Evolutionary conservation across 2,888 invertebrate species (phyloP), one percentile per base, ranked within the genome.

Genomic region (Endotricha flammealis): DNA sequence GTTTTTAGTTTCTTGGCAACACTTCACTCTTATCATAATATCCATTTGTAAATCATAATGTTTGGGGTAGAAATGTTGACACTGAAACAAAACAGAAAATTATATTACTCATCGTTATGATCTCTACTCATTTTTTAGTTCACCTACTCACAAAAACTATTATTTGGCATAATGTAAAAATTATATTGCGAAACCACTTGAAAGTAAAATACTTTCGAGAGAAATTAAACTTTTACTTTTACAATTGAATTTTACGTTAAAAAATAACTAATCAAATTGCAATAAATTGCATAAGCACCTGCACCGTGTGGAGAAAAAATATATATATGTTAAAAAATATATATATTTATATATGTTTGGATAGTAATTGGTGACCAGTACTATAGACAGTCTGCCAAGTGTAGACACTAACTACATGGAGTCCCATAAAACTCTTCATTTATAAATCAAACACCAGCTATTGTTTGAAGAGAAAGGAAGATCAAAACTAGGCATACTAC

Each of bases 21-120:
- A 86, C 86, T 86, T 86, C 85, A 86, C 86, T 81, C 86, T 72
- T 80, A 86, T 86, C 83, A 82, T 86, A 86, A 86, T 86, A 86
- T 86, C 86, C 86, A 86, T 86, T 86, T 85, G 86, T 86, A 86
- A 83, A 85, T 86, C 86, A 86, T 86, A 86, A 82, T 85, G 82
- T 78, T 86, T 86, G 75, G 86, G 86, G 64, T 82, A 85, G 78
- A 86, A 85, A 85, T 83, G 82, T 83, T 85, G 85, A 80, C 85
- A 86, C 85, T 85, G 83, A 50, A 86, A 86, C 83, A 85, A 86
- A 61, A 57, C 57, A 69, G 57, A 71, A 44, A 7, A 16, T 3
- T 11, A 12, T 24, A 13, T 32, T 32, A 32, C 13, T 14, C 6
- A 20, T 4, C 8, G n/a, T 8, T 20, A 20, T 7, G 7, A 20